Conservation (phyloP, 1,140 invertebrate genomes). For the Drosophila chauvacae region DNA sequence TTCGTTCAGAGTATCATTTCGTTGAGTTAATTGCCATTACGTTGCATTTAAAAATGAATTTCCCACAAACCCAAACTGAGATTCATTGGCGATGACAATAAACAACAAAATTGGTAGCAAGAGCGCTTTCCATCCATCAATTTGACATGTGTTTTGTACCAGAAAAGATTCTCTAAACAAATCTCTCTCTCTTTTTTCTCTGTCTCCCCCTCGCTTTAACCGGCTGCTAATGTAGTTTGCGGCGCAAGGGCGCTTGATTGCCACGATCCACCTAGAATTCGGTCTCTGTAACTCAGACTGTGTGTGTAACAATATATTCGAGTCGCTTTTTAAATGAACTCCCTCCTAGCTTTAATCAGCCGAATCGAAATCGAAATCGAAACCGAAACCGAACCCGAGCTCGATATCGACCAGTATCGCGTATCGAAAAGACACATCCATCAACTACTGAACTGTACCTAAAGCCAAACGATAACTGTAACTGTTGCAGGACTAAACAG, state of each 20-base stretch:
- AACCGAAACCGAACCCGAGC: slow-evolving; percentile 8
- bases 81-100: slow-evolving; percentile 65
- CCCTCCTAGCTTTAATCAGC: slow-evolving; percentile 50
- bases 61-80: slow-evolving; percentile 82
- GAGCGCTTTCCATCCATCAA: slow-evolving; percentile 44
- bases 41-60: slow-evolving; percentile 82
- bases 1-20: slow-evolving; percentile 16
- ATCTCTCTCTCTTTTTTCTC: slow-evolving; percentile 67
- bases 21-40: slow-evolving; percentile 41
- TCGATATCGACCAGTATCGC: slow-evolving; percentile 13
- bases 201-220: slow-evolving; percentile 47
- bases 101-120: slow-evolving; percentile 47
- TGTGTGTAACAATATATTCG: slow-evolving; percentile 84
- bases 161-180: slow-evolving; percentile 54
- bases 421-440: slow-evolving; percentile 31
- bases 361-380: slow-evolving; percentile 19
- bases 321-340: slow-evolving; percentile 83
- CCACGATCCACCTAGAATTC: slow-evolving; percentile 83
- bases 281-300: slow-evolving; percentile 84
- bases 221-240: slow-evolving; percentile 74
- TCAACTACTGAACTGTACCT: slow-evolving; percentile 74
- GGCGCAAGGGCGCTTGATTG: slow-evolving; percentile 81
- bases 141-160: slow-evolving; percentile 26
- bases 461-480: slow-evolving; percentile 46
- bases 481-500: slow-evolving; percentile 52